Evolutionary conservation across 2,888 invertebrate species (phyloP).

Genomic region (Euplagia quadripunctaria): DNA sequence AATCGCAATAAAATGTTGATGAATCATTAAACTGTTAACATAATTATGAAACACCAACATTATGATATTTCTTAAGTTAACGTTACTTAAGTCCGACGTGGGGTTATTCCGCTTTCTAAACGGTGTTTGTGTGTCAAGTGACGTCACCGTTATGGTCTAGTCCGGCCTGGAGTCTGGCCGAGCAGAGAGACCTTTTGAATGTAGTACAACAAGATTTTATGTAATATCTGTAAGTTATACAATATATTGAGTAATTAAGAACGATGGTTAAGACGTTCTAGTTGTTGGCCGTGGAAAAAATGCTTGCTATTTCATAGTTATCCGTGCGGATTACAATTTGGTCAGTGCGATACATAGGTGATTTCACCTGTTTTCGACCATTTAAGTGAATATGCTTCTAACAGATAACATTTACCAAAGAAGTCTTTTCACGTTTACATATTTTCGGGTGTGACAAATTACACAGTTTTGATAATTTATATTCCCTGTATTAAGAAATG

Average conservation of each 20-base stretch:
- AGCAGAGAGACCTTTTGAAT: conserved; percentile 28
- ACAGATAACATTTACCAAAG: too few relatives aligned
- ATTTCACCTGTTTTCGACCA: too few relatives aligned
- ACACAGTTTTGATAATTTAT: too few relatives aligned
- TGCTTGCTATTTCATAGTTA: not conserved
- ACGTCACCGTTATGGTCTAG: conserved; percentile 47
- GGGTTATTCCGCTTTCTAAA: conserved; percentile 47
- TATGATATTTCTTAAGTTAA: conserved; percentile 21
- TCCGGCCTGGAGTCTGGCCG: conserved; percentile 9
- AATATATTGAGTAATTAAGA: conserved; percentile 21
- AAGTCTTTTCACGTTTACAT: too few relatives aligned
- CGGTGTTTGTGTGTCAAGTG: conserved; percentile 50
- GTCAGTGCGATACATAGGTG: not conserved
- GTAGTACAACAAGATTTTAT: conserved; percentile 31
- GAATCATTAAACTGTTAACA: conserved; percentile 31
- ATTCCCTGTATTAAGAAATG: too few relatives aligned
- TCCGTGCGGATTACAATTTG: not conserved
- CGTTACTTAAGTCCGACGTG: conserved; percentile 22
- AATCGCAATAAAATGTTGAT: conserved; percentile 13
- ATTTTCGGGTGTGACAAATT: too few relatives aligned
- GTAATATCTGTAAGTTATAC: conserved; percentile 30
- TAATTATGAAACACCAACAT: conserved; percentile 49
- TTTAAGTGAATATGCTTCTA: too few relatives aligned
- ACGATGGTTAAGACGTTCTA: conserved; percentile 2
- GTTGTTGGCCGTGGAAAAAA: not conserved